Evolutionary conservation across 2,797 vertebrate genomes (phyloP).

Genomic region (Steatocranus sp.): DNA sequence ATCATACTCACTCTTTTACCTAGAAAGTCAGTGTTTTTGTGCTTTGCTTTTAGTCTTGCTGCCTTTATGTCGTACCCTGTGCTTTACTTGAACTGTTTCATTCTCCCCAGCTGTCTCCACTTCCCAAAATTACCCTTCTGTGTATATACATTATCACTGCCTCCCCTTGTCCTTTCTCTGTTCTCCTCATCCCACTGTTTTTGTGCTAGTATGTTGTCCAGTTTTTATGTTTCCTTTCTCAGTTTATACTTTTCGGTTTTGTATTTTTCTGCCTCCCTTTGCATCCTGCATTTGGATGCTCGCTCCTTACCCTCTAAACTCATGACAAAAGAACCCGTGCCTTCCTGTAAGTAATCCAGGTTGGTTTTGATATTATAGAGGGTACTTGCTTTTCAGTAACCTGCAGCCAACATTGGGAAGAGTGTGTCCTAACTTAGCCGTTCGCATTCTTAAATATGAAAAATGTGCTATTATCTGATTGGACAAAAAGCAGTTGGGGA

Average conservation of each 20-base stretch:
- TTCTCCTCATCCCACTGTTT: not conserved
- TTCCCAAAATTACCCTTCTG: not conserved
- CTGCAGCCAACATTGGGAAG: not conserved
- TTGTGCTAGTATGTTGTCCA: not conserved
- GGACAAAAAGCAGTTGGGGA: not conserved
- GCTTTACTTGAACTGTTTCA: not conserved
- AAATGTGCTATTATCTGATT: not conserved
- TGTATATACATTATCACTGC: not conserved
- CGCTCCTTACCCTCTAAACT: not conserved
- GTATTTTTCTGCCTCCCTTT: not conserved
- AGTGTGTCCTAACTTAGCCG: not conserved
- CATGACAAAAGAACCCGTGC: not conserved
- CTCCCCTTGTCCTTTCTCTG: not conserved
- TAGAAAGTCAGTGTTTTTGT: not conserved
- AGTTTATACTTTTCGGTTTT: not conserved
- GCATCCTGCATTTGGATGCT: not conserved
- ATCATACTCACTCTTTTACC: not conserved
- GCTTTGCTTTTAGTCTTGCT: not conserved
- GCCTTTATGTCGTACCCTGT: not conserved
- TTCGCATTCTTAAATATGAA: not conserved
- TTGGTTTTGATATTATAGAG: not conserved
- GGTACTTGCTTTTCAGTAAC: not conserved
- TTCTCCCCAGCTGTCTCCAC: not conserved
- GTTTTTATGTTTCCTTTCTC: not conserved
- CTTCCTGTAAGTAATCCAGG: not conserved